phyloP scores from a whole-genome alignment of 2,888 invertebrate species.

The Apantesis nais region DNA sequence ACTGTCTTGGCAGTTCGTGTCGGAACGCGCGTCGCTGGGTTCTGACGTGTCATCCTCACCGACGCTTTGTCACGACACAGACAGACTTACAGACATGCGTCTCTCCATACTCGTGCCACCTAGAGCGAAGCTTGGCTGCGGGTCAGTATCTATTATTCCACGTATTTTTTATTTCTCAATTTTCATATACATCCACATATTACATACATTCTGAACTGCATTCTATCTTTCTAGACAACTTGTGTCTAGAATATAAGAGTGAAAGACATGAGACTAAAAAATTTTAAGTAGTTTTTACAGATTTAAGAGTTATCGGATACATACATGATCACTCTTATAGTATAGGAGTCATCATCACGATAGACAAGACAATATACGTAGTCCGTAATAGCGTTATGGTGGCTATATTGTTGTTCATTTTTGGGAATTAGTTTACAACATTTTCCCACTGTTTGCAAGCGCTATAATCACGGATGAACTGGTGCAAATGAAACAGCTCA shows the following conservation, averaged over 20 bases:
- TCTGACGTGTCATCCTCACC: constrained; percentile 83
- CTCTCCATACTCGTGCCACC: constrained; percentile 93
- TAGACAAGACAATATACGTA: background rate
- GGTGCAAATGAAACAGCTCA: too few species aligned
- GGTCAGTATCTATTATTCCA: constrained; percentile 78
- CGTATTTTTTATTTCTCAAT: background rate
- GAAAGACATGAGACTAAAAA: background rate
- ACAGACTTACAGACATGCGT: constrained; percentile 88
- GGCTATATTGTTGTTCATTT: too few species aligned
- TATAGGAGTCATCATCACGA: background rate
- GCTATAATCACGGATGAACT: too few species aligned
- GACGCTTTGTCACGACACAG: constrained; percentile 77
- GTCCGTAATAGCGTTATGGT: background rate
- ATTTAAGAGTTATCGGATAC: background rate
- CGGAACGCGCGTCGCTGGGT: constrained; percentile 83
- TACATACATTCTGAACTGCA: background rate
- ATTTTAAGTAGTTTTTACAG: background rate
- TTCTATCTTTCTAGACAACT: background rate
- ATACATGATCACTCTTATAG: background rate
- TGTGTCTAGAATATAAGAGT: background rate
- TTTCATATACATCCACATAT: background rate
- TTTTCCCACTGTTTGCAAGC: background rate
- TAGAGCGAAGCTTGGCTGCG: constrained; percentile 93
- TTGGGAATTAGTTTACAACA: too few species aligned
- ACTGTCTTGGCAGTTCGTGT: constrained; percentile 93